Base-by-base conservation (phyloP, 2,113 vertebrate genomes). In the Ailurus styani region DNA sequence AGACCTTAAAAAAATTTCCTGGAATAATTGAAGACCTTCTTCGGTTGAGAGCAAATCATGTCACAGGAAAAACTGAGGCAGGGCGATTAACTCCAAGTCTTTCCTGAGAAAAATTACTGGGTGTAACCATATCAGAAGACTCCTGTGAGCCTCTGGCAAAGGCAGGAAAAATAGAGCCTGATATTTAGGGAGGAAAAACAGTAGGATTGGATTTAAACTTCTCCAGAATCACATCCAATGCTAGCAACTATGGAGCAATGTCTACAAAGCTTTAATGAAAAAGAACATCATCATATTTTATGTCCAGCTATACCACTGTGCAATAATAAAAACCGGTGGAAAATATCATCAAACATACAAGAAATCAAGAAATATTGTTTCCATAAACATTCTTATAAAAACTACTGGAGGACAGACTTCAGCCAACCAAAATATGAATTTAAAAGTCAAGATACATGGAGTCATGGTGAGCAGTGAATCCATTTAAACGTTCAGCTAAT, bases 291-390 rank as follows among this genome's bases (percentile, higher is more conserved):
- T 96, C 55, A 4, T 82, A 90, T 94, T 97, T 97, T 96, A 91
- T 66, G 50, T 90, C 68, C 55, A 81, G 84, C 45, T 95, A 81
- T 87, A 90, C 91, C 54, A 93, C 91, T 91, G 78, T 95, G 85
- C 73, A 87, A 84, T 94, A 87, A 97, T 96, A 87, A 96, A 98
- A 97, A 82, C 31, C 13, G 87, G 90, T 23, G 42, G 27, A 93
- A 93, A 96, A 90, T 95, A 94, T 96, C 96, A 96, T 96, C 50
- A 66, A 96, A 95, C 87, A 96, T 72, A 95, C 27, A 90, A 95
- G 72, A 96, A 97, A 96, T 96, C 78, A 93, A 97, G 90, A 96
- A 95, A 94, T 97, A 92, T 82, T 97, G 37, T 96, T 97, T 96
- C 62, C 62, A 95, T 96, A 96, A 97, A 92, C 55, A 97, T 90